phyloP scores from a whole-genome alignment of 1,140 invertebrate species.

The Neodiprion pinetum region DNA sequence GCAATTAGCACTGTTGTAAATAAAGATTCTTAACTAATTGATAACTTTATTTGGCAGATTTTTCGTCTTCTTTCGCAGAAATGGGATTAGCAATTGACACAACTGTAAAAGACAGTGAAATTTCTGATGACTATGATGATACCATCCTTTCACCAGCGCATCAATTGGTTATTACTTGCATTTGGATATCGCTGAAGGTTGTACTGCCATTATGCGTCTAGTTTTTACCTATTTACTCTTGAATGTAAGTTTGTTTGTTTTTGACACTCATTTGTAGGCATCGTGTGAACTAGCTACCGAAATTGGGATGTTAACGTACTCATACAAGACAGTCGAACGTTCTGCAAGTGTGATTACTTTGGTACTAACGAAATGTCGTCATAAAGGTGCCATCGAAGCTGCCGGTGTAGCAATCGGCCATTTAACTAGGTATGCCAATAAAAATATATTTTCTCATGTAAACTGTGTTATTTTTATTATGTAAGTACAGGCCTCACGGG shows the following conservation, averaged over 20 bases:
- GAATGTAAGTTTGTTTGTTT: constrained; percentile 17
- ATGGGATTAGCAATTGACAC: constrained; percentile 65
- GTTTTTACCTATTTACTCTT: constrained; percentile 18
- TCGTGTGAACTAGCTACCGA: constrained; percentile 63
- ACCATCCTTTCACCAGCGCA: constrained; percentile 67
- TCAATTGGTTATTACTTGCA: constrained; percentile 74
- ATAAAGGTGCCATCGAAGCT: constrained; percentile 82
- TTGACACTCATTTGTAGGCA: constrained; percentile 51
- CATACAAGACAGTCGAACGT: constrained; percentile 57
- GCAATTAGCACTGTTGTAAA: constrained; percentile 7
- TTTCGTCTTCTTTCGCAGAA: constrained; percentile 68
- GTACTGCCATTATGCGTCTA: constrained; percentile 1
- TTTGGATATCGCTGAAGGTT: constrained; percentile 84
- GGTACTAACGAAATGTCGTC: constrained; percentile 75
- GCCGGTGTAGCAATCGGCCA: constrained; percentile 68
- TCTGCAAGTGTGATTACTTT: constrained; percentile 65
- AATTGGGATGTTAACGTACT: constrained; percentile 48
- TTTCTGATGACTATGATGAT: constrained; percentile 49
- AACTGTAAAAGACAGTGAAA: constrained; percentile 41
- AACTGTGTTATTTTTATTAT: constrained; percentile 26
- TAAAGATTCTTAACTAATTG: constrained; percentile 11
- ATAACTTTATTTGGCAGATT: constrained; percentile 47
- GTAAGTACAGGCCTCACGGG: too few relatives aligned
- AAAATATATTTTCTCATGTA: constrained; percentile 36
- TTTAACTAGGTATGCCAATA: constrained; percentile 49